Percentiles rank a stretch among this genome's conserved stretches.
Conservation (phyloP, 2,888 invertebrate genomes). For the Arge pagana region DNA sequence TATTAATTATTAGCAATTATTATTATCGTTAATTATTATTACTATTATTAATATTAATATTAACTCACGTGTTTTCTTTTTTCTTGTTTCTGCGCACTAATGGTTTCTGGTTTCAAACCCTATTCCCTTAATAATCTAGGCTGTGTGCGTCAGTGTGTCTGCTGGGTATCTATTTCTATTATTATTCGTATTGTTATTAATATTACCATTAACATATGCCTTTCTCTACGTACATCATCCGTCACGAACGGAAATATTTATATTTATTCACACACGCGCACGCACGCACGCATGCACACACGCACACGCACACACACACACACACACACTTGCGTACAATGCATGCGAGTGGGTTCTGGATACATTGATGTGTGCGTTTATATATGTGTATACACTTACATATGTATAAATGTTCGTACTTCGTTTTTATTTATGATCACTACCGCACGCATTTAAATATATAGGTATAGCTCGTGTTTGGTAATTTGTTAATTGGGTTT, state of each 20-base stretch:
- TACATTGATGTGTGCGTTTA: background rate
- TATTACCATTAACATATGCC: too few species aligned
- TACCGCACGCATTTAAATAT: too few species aligned
- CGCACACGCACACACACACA: conserved; percentile 17
- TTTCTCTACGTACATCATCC: conserved; percentile 1
- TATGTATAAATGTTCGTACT: background rate
- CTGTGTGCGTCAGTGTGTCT: too few species aligned
- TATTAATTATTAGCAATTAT: background rate
- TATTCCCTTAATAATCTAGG: conserved; percentile 1
- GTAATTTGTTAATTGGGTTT: too few species aligned
- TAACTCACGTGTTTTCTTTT: background rate
- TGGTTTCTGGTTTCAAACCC: background rate
- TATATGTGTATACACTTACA: background rate
- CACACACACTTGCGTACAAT: background rate
- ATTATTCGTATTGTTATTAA: conserved; percentile 2
- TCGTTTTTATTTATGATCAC: background rate
- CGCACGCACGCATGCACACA: conserved; percentile 3
- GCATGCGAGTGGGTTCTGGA: background rate
- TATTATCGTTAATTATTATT: conserved; percentile 1
- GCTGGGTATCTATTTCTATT: too few species aligned
- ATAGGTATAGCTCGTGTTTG: too few species aligned
- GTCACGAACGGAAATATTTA: background rate
- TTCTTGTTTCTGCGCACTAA: background rate
- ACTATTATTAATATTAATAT: conserved; percentile 9
- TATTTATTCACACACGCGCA: background rate